Conservation (phyloP, 1,140 invertebrate genomes). For the Eubasilissa regina region DNA sequence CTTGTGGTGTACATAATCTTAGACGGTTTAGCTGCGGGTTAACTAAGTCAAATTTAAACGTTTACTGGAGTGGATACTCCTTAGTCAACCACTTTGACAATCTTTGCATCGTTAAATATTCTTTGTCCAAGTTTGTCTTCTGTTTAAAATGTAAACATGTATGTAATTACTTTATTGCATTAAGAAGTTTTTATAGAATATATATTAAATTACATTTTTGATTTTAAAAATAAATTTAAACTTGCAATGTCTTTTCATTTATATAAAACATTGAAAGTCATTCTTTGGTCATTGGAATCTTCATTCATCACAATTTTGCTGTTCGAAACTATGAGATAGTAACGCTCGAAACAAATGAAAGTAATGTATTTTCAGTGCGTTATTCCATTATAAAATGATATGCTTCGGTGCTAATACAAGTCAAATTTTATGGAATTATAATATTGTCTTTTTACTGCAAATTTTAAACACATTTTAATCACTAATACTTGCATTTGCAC, state of each 20-base stretch:
- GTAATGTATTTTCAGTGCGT: no score
- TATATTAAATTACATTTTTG: background rate
- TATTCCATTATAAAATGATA: constrained; percentile 20
- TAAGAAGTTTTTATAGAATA: constrained; percentile 23
- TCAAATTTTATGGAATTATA: constrained; percentile 7
- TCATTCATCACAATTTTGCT: no score
- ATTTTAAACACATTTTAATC: constrained; percentile 19
- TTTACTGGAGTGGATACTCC: constrained; percentile 1
- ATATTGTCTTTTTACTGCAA: constrained; percentile 20
- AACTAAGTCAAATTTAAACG: constrained; percentile 16
- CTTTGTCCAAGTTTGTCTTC: background rate
- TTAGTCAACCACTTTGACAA: background rate
- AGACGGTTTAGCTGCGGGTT: background rate
- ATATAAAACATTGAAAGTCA: no score
- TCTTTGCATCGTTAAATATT: background rate
- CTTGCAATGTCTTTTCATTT: no score
- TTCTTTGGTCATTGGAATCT: no score
- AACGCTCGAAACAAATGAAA: no score
- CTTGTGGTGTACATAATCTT: constrained; percentile 7
- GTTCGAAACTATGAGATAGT: no score
- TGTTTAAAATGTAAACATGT: constrained; percentile 24
- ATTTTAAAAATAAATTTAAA: no score
- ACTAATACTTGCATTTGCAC: constrained; percentile 1
- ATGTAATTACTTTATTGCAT: constrained; percentile 30
- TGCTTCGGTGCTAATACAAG: constrained; percentile 29